Base-by-base conservation (phyloP, 2,113 vertebrate species). In the Pachyramphus minor region DNA sequence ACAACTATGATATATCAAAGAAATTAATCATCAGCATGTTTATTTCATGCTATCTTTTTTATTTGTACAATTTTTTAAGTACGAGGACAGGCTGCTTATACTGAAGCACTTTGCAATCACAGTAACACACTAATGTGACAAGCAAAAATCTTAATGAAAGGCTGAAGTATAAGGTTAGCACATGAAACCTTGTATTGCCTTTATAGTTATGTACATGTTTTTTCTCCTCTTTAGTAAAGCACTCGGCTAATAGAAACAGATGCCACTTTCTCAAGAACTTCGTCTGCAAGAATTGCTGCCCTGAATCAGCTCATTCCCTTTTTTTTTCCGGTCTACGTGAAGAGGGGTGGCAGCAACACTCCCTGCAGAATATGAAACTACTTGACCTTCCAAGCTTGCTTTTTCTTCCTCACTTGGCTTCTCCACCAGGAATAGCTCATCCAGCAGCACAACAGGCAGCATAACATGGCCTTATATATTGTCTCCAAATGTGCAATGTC, bases 401-500 rank as follows among this genome's bases (percentile, higher is more conserved):
- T 80, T 67, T 37, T 66, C 24, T 59, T 69, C 45, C 25, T 85
- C 12, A 5, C 11, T 15, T 63, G 47, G 14, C 8, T 84, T 90
- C 33, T 79, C 22, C 3, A 1, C 35, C 0, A 1, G 52, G 41
- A 71, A 13, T n/a, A 85, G 53, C 39, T 49, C 45, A 66, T 37
- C 49, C 64, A 41, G n/a, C 82, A 85, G 66, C 53, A 33, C 28
- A 64, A 7, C 1, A 85, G 44, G 44, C 69, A 82, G 49, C 53
- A 30, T 18, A 52, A 2, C 0, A 0, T 28, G 59, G 9, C 39
- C 35, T n/a, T 66, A 11, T 23, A 25, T 23, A 20, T 16, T 27
- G 8, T 63, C 60, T 62, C 14, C 27, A 55, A 33, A n/a, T 4
- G 20, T 24, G 33, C 67, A 50, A 8, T 30, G 27, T 33, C 35